phyloP scores from a whole-genome alignment of 2,113 vertebrate genomes.

The Tetraodon nigroviridis region DNA sequence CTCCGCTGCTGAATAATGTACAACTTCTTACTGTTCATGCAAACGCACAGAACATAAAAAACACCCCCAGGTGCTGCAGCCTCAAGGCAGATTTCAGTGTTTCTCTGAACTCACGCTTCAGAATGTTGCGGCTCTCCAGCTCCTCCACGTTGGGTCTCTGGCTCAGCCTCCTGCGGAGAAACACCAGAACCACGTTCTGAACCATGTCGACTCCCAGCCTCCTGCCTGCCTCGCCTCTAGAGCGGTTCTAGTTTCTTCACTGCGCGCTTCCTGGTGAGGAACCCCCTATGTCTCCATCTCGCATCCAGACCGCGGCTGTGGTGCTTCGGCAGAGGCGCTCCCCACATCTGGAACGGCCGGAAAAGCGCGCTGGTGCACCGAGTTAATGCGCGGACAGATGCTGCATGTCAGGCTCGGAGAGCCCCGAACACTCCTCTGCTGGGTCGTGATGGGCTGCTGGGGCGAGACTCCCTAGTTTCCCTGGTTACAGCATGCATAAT shows the following conservation, averaged over 20 bases:
- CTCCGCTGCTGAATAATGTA: constrained; percentile 44
- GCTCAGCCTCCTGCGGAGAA: constrained; percentile 97
- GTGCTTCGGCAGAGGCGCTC: constrained; percentile 58
- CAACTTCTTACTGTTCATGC: not conserved
- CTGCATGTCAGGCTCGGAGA: constrained; percentile 17
- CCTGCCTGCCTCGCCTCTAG: constrained; percentile 10
- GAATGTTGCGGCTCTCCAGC: constrained; percentile 93
- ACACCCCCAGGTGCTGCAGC: not conserved
- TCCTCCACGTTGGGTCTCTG: constrained; percentile 97
- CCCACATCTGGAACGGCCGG: constrained; percentile 69
- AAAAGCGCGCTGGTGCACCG: constrained; percentile 14
- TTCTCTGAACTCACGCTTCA: constrained; percentile 88
- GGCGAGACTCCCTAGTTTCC: constrained; percentile 59
- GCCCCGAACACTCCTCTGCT: constrained; percentile 10
- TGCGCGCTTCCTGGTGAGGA: constrained; percentile 58
- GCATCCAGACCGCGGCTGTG: constrained; percentile 69
- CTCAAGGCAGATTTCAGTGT: not conserved
- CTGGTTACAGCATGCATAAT: constrained; percentile 69
- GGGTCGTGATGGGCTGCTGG: constrained; percentile 59
- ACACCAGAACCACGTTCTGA: constrained; percentile 91
- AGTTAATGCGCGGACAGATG: constrained; percentile 1
- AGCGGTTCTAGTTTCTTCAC: constrained; percentile 47
- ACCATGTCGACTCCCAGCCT: constrained; percentile 72
- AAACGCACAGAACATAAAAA: not conserved
- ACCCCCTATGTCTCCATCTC: constrained; percentile 68